Evolutionary conservation across 1,140 invertebrate species (phyloP).

Genomic region (Zaprionus africanus): DNA sequence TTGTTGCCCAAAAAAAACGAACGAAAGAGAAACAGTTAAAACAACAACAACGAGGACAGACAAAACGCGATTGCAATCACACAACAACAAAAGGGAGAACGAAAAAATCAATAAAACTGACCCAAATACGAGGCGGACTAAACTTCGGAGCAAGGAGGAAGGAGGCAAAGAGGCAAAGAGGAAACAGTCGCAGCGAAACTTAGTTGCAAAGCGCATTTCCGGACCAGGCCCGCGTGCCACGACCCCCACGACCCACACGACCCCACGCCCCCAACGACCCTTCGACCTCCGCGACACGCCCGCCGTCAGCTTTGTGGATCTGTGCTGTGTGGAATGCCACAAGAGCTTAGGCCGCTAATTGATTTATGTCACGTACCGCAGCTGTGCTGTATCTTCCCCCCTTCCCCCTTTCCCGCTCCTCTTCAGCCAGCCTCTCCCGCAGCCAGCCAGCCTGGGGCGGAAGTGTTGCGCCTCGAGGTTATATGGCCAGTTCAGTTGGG

Average conservation of each 20-base stretch:
- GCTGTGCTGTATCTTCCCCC: constrained; percentile 14
- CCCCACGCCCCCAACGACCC: neutral
- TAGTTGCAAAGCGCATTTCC: constrained; percentile 68
- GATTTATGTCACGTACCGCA: constrained; percentile 77
- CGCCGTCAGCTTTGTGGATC: constrained; percentile 20
- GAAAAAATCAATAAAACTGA: constrained; percentile 79
- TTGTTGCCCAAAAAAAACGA: constrained; percentile 13
- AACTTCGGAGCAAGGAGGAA: constrained; percentile 41
- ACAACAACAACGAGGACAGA: constrained; percentile 13
- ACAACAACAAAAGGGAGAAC: constrained; percentile 8
- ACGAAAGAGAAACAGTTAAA: neutral
- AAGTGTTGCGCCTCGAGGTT: constrained; percentile 27
- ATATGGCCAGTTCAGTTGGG: neutral
- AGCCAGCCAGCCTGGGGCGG: constrained; percentile 7
- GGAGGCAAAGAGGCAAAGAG: constrained; percentile 1
- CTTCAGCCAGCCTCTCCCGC: too few species aligned
- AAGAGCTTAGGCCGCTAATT: constrained; percentile 76
- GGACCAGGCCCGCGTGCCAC: constrained; percentile 21
- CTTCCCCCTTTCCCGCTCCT: too few species aligned
- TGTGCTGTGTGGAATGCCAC: constrained; percentile 30
- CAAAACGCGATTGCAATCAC: constrained; percentile 71
- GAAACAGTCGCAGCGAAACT: constrained; percentile 34
- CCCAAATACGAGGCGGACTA: constrained; percentile 73
- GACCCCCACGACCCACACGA: neutral
- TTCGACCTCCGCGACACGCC: constrained; percentile 1